These are phyloP conservation scores for Drepana falcataria DNA, from an alignment of 2,888 invertebrate genomes.

Conservation along the genomic window DNA sequence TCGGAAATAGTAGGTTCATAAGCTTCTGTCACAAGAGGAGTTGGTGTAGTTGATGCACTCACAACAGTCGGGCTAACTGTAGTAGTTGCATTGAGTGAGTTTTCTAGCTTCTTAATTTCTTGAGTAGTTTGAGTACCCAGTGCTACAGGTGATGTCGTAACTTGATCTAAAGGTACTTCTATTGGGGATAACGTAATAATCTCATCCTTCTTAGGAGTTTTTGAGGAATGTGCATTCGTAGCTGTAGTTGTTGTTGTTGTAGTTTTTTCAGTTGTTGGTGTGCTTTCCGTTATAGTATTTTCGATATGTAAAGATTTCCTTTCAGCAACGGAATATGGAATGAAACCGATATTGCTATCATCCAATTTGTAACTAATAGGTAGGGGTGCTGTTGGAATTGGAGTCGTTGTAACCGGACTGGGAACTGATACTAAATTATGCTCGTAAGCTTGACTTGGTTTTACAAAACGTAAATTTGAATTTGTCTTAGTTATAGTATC, in stretches of 20 bases:
- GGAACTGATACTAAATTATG: background rate
- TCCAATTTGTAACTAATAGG: background rate
- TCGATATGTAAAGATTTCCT: background rate
- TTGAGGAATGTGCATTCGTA: background rate
- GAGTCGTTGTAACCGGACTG: background rate
- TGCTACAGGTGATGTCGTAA: constrained; percentile 2
- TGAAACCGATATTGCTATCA: background rate
- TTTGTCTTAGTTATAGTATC: constrained; percentile 21
- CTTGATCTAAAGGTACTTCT: constrained; percentile 11
- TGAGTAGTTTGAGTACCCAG: no score
- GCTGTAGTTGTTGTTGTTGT: background rate
- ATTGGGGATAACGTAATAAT: constrained; percentile 18
- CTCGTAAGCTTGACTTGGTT: background rate
- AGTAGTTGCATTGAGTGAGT: no score
- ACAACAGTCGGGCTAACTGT: background rate
- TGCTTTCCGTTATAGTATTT: background rate
- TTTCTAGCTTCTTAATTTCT: no score
- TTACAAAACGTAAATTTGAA: constrained; percentile 26
- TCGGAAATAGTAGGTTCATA: background rate
- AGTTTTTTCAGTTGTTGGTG: background rate
- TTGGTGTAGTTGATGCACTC: background rate
- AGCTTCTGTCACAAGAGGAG: background rate
- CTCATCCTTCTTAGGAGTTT: constrained; percentile 1
- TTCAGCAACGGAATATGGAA: background rate
- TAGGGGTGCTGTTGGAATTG: background rate